These are phyloP conservation scores for Sminthopsis crassicaudata DNA, from an alignment of 2,113 vertebrate genomes.

Conservation along the genomic window DNA sequence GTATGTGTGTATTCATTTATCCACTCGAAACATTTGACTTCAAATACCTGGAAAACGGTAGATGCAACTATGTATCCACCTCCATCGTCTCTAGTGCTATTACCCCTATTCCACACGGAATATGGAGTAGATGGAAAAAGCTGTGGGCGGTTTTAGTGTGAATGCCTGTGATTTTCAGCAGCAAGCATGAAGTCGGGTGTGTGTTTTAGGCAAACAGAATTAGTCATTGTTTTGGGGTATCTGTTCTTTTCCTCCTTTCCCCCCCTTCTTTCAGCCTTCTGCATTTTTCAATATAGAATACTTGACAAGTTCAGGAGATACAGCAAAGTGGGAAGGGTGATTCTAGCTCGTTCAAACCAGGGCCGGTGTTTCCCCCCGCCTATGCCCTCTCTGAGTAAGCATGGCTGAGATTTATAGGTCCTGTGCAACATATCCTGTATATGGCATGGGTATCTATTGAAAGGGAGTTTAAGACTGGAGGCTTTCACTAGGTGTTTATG, in stretches of 20 bases:
- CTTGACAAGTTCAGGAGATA: slow-evolving; percentile 47
- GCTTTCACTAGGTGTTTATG: slow-evolving; percentile 15
- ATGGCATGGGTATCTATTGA: slow-evolving; percentile 44
- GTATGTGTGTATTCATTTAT: background rate
- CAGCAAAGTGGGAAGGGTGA: slow-evolving; percentile 33
- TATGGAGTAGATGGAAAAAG: background rate
- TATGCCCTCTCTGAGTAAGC: slow-evolving; percentile 12
- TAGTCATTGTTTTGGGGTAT: slow-evolving; percentile 52
- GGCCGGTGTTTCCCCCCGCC: background rate
- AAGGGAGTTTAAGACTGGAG: background rate
- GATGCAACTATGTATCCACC: background rate
- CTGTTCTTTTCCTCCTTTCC: slow-evolving; percentile 35
- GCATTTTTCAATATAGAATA: slow-evolving; percentile 15
- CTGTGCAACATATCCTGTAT: slow-evolving; percentile 31
- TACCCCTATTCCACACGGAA: background rate
- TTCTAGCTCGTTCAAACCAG: background rate
- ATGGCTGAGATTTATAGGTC: slow-evolving; percentile 41
- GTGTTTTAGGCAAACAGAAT: slow-evolving; percentile 58
- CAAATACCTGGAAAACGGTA: background rate
- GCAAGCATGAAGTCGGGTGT: slow-evolving; percentile 28
- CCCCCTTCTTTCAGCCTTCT: slow-evolving; percentile 43
- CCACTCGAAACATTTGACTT: background rate
- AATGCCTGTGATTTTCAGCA: slow-evolving; percentile 33
- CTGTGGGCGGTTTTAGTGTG: background rate
- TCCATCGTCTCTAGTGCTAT: background rate